Conservation (phyloP, 37 sponge, comb jelly and placozoan genomes). For the Axinella damicornis region DNA sequence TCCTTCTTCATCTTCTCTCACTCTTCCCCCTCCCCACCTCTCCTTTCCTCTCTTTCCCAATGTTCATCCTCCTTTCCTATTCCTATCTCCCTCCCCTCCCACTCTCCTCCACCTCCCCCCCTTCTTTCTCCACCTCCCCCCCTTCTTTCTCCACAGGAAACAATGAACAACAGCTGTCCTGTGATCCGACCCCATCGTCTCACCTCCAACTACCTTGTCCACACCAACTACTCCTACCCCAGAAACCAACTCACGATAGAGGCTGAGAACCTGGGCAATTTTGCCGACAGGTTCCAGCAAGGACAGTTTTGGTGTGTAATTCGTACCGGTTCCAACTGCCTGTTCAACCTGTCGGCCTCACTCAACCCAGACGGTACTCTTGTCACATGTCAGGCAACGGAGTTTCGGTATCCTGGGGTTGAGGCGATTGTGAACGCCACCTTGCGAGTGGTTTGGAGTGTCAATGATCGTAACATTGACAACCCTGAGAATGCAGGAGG, state of each 20-base stretch:
- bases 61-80: not conserved
- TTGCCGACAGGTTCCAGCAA: not conserved
- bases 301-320: not conserved
- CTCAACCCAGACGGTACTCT: not conserved
- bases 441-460: constrained; percentile 2
- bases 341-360: not conserved
- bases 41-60: no score
- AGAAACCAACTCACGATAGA: not conserved
- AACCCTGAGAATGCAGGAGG: constrained; percentile 8
- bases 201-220: constrained; percentile 24
- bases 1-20: no score
- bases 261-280: not conserved
- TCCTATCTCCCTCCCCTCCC: not conserved
- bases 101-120: not conserved
- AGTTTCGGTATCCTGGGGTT: not conserved
- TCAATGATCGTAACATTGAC: not conserved
- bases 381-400: not conserved
- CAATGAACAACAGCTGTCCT: no score
- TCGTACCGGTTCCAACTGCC: no score
- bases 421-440: not conserved
- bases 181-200: constrained; percentile 9
- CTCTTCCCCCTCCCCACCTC: not conserved
- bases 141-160: no score
- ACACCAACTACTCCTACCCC: constrained; percentile 8
- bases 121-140: no score